Percentiles rank a stretch among this genome's conserved stretches.
phyloP scores from a whole-genome alignment of 2,113 vertebrate species.

The Cacatua alba region DNA sequence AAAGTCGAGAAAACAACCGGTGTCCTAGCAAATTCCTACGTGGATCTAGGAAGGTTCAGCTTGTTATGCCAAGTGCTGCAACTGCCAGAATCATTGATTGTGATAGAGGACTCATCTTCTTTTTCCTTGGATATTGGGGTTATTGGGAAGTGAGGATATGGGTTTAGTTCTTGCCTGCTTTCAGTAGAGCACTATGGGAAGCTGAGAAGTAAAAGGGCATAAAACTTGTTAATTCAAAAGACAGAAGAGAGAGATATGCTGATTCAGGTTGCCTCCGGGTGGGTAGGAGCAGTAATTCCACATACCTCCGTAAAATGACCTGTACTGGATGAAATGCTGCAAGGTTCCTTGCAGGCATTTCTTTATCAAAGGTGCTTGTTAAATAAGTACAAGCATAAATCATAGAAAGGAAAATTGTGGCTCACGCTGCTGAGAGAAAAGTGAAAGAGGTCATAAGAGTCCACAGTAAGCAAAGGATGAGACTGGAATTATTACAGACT shows the following conservation, averaged over 20 bases:
- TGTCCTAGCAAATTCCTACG: neutral
- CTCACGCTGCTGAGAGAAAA: neutral
- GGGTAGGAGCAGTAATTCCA: neutral
- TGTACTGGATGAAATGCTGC: neutral
- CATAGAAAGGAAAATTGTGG: neutral
- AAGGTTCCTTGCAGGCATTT: neutral
- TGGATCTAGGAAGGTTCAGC: neutral
- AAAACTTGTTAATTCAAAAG: neutral
- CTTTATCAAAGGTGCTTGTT: neutral
- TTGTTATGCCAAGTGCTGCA: neutral
- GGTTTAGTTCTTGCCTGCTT: neutral
- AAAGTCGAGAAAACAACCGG: conserved; percentile 3
- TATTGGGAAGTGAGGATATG: neutral
- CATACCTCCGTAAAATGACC: neutral
- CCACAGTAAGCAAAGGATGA: neutral
- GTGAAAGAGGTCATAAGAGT: neutral
- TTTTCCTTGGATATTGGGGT: neutral
- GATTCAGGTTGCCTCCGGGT: neutral
- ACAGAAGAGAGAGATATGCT: neutral
- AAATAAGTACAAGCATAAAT: neutral
- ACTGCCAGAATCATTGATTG: accelerated
- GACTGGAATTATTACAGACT: neutral
- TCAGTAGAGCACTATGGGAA: neutral
- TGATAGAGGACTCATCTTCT: neutral
- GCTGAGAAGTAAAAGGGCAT: neutral